These are phyloP conservation scores for Maconellicoccus hirsutus DNA, from an alignment of 1,140 invertebrate species.

Conservation along the genomic window DNA sequence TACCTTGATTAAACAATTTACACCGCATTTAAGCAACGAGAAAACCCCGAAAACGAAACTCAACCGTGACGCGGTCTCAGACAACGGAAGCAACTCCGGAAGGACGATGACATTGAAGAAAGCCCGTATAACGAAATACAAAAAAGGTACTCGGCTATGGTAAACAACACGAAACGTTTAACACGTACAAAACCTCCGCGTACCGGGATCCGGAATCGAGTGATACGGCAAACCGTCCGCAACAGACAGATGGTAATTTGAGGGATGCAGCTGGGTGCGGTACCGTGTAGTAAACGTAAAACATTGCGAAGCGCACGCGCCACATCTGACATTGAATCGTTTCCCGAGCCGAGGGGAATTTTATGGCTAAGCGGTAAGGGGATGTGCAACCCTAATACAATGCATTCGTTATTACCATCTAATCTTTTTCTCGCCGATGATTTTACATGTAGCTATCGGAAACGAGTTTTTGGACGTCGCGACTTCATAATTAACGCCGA, in stretches of 20 bases:
- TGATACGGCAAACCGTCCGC: neutral
- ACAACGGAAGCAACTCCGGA: neutral
- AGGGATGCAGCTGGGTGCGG: constrained; percentile 18
- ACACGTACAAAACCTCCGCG: neutral
- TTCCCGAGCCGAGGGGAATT: neutral
- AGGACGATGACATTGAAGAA: neutral
- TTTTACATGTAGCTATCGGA: neutral
- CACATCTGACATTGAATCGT: constrained; percentile 4
- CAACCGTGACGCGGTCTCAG: neutral
- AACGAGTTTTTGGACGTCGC: neutral
- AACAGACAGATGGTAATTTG: constrained; percentile 19
- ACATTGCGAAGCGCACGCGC: constrained; percentile 1
- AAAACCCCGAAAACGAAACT: neutral
- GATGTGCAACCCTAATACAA: constrained; percentile 4
- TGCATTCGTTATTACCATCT: neutral
- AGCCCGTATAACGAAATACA: neutral
- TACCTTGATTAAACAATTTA: neutral
- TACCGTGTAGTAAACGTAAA: neutral
- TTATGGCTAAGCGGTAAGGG: neutral
- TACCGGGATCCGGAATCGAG: neutral
- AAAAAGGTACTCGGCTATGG: too few relatives aligned
- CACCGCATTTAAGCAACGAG: too few relatives aligned
- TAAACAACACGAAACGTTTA: neutral
- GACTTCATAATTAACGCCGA: neutral
- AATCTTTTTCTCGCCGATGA: neutral